Base-by-base conservation (phyloP, 1,140 invertebrate species). In the Cylas formicarius region DNA sequence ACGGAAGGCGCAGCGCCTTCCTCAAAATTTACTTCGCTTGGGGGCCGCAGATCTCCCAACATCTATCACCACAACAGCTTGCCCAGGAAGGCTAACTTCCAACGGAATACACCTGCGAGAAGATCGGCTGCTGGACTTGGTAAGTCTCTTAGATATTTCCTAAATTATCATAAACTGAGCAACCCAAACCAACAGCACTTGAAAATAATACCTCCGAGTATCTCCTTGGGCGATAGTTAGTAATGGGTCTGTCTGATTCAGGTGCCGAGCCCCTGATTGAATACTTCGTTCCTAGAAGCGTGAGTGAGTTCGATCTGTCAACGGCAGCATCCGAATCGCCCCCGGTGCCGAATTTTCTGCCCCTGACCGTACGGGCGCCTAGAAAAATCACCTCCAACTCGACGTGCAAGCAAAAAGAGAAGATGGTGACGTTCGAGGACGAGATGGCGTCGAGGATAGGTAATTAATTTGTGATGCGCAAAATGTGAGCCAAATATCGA, bases 361-460 rank as follows among this genome's bases (percentile, higher is more conserved):
- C 41, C 41, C 35, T 63, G 40, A 48, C 67, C 50, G 56, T 60
- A 41, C 43, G 50, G 49, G 43, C 48, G 56, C 52, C 60, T 44
- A 47, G 69, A 41, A 60, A 68, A 20, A 36, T 44, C 11, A 13
- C 35, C 11, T 33, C 20, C 11, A 50, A 38, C 33, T 27, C 36
- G 6, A 33, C 10, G 1, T 33, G 37, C 8, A 57, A 53, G 37
- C 57, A 59, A 17, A 58, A 58, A 23, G 83, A 84, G 59, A 86
- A 86, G 66, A 83, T 84, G 76, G 84, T 86, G 10, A 87, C 84
- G 1, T 87, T 87, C 53, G 82, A 86, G 55, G 84, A 87, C 55
- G 82, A 86, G 50, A 69, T 72, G 27, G 60, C 67, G 10, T 56
- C 58, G 39, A 54, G 57, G 24, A 39, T 58, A 29, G 54, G 45